Evolutionary conservation across 2,888 invertebrate genomes (phyloP).

Genomic region (Omphaloscelis lunosa): DNA sequence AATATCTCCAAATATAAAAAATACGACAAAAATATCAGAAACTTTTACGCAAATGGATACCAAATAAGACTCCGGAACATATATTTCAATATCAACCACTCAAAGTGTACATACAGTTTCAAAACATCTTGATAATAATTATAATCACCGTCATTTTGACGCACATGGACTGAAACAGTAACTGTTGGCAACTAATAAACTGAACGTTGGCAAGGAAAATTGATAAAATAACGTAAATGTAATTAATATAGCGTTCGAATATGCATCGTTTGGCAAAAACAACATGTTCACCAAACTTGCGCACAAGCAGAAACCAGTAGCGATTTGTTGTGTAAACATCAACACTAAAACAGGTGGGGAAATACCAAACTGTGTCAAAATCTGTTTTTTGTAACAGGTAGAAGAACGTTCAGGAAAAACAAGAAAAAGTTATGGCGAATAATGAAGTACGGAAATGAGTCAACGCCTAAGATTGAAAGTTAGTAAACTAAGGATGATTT

Average conservation of each 20-base stretch:
- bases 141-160: constrained; percentile 58
- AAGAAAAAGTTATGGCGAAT: background rate
- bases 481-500: background rate
- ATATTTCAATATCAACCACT: constrained; percentile 42
- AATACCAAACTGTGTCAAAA: constrained; percentile 36
- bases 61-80: constrained; percentile 30
- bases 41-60: constrained; percentile 40
- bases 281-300: constrained; percentile 66
- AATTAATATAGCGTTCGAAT: constrained; percentile 62
- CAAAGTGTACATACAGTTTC: constrained; percentile 4
- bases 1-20: constrained; percentile 27
- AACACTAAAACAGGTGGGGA: constrained; percentile 25
- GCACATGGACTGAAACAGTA: constrained; percentile 45
- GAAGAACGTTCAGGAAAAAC: background rate
- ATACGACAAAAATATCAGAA: constrained; percentile 18
- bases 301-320: constrained; percentile 31
- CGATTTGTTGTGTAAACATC: constrained; percentile 48
- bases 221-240: constrained; percentile 68
- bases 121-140: constrained; percentile 25
- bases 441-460: background rate
- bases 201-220: constrained; percentile 70
- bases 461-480: background rate
- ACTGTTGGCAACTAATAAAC: constrained; percentile 59
- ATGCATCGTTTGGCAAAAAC: constrained; percentile 75
- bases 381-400: constrained; percentile 21